A percentile compares a stretch with the other conserved stretches of the same genome.
These are phyloP conservation scores for Synanthedon tipuliformis DNA, from an alignment of 2,888 invertebrate species.

Conservation along the genomic window DNA sequence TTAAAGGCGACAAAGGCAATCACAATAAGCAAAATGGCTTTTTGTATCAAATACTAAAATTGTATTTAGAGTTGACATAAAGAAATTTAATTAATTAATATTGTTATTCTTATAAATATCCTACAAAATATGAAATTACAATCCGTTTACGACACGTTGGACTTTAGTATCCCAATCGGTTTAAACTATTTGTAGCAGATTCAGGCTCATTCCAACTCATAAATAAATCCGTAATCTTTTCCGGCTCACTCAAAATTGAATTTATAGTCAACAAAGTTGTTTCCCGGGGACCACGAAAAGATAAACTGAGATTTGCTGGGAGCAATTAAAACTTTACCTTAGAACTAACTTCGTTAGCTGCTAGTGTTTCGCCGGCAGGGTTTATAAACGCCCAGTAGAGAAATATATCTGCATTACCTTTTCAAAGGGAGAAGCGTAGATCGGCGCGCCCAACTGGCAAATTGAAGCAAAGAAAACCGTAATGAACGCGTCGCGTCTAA, in stretches of 20 bases:
- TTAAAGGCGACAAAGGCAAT: no score
- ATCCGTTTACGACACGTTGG: not conserved
- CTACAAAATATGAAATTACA: not conserved
- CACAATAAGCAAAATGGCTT: no score
- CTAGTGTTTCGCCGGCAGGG: slow-evolving; percentile 45
- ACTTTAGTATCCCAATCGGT: not conserved
- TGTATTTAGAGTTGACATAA: no score
- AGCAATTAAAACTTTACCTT: slow-evolving; percentile 69
- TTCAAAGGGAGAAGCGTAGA: slow-evolving; percentile 33
- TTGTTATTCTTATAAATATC: no score
- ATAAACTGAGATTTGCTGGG: slow-evolving; percentile 63
- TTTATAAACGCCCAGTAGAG: slow-evolving; percentile 41
- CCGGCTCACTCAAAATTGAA: slow-evolving; percentile 49
- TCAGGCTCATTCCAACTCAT: not conserved
- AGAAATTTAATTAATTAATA: no score
- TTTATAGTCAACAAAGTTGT: slow-evolving; percentile 61
- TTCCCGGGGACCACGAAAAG: slow-evolving; percentile 56
- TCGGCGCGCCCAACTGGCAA: slow-evolving; percentile 44
- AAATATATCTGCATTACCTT: slow-evolving; percentile 51
- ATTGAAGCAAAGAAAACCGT: slow-evolving; percentile 33
- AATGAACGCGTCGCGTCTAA: slow-evolving; percentile 36
- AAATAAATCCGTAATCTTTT: slow-evolving; percentile 44
- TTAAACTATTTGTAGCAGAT: not conserved
- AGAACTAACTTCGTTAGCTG: slow-evolving; percentile 60
- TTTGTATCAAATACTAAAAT: no score